These are phyloP conservation scores for Euzetes globulus DNA, from an alignment of 2,888 invertebrate species.

Conservation along the genomic window DNA sequence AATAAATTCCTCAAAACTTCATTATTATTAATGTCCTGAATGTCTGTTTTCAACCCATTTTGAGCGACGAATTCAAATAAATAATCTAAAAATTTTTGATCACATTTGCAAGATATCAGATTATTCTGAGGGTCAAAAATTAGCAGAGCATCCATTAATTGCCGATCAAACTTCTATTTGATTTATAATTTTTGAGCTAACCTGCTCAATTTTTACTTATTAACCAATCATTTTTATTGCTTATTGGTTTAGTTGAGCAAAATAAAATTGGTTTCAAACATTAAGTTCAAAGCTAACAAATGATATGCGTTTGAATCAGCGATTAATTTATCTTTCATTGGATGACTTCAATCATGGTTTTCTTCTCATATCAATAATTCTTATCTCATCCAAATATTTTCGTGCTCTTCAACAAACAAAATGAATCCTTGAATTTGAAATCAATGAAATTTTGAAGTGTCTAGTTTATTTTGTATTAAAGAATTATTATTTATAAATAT, in stretches of 20 bases:
- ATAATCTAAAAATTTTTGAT: slow-evolving; percentile 56
- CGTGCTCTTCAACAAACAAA: too few relatives aligned
- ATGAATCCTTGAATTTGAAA: too few relatives aligned
- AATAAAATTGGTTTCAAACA: not conserved
- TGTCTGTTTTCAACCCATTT: slow-evolving; percentile 39
- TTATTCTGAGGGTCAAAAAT: slow-evolving; percentile 66
- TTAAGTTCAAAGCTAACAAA: not conserved
- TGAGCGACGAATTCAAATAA: slow-evolving; percentile 52
- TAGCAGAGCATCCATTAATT: slow-evolving; percentile 59
- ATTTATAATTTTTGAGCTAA: not conserved
- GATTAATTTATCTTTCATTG: too few relatives aligned
- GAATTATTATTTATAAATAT: too few relatives aligned
- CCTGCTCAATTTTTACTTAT: too few relatives aligned
- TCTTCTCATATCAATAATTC: too few relatives aligned
- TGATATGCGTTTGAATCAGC: slow-evolving; percentile 52
- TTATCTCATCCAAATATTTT: too few relatives aligned
- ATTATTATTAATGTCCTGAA: not conserved
- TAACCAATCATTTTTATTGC: too few relatives aligned
- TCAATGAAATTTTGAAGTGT: too few relatives aligned
- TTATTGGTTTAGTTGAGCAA: too few relatives aligned
- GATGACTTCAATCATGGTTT: too few relatives aligned
- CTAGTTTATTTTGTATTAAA: too few relatives aligned
- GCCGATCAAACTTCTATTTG: not conserved
- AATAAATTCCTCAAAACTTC: slow-evolving; percentile 28
- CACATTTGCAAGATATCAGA: slow-evolving; percentile 62